Base-by-base conservation (phyloP, 2,888 invertebrate species). In the Pseudococcus jackbeardsleyi region DNA sequence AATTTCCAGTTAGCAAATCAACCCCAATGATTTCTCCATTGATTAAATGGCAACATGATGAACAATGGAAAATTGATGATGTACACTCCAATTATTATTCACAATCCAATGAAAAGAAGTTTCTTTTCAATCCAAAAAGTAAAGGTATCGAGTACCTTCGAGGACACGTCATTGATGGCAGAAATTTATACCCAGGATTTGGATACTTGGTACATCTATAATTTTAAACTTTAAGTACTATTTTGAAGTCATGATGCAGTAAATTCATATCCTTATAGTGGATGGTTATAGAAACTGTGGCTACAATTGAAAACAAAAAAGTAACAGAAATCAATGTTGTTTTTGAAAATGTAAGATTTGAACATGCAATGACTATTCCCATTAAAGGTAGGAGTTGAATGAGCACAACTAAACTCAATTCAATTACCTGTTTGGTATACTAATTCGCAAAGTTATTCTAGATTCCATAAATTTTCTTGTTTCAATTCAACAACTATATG, bases 401-500 rank as follows among this genome's bases (percentile, higher is more conserved):
- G n/a, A n/a, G n/a, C n/a, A n/a, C 15, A 84, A 84, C 15, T 33
- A 48, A 84, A 84, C 12, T 15, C 12, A 42, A 42, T 42, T 42
- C 26, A 33, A 33, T 42, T 42, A 42, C n/a, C n/a, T n/a, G n/a
- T 42, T 9, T 8, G 42, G 9, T 42, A 42, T 1, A 42, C 7
- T 42, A 42, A 42, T 19, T 22, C 19, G 39, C 8, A 50, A 50
- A 50, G 15, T 50, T 0, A 50, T 84, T 50, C 15, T 26, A 54
- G 26, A 19, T 50, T 1, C 9, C 6, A 7, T 50, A 8, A 92
- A 92, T 12, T 91, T 95, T 7, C 92, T 91, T 3, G 92, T 95
- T 0, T 92, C 93, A 91, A 91, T 95, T 50, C 94, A 94, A 84
- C 93, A 93, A 90, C 94, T 94, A 89, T 93, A 92, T 33, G 94